Conservation (phyloP, 2,797 vertebrate genomes). For the Apodemus agrarius region DNA sequence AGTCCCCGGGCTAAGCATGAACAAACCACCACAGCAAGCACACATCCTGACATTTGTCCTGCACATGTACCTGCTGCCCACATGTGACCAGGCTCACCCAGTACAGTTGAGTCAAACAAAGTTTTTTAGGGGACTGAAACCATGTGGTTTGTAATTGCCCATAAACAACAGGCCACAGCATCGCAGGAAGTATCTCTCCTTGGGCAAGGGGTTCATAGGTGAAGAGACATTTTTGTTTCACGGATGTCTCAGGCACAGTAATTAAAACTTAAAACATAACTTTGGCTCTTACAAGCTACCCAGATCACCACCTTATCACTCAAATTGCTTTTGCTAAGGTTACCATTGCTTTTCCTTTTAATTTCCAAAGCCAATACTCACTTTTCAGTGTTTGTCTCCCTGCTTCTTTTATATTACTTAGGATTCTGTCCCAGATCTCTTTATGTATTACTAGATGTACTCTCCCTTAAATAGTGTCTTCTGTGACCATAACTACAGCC, state of each 20-base stretch:
- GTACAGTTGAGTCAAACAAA: background rate
- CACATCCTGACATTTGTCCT: background rate
- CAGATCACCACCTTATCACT: background rate
- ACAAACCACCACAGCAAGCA: background rate
- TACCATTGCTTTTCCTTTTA: background rate
- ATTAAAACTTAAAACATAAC: background rate
- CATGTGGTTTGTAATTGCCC: background rate
- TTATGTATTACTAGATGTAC: background rate
- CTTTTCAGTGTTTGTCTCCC: background rate
- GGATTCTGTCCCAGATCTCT: background rate
- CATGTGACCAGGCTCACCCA: background rate
- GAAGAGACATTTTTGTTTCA: background rate
- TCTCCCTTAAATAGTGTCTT: slow-evolving; percentile 28
- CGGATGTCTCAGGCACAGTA: background rate
- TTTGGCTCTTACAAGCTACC: background rate
- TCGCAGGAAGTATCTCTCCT: background rate
- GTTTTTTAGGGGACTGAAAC: background rate
- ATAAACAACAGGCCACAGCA: background rate
- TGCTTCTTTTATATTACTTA: slow-evolving; percentile 15
- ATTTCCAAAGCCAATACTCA: slow-evolving; percentile 18
- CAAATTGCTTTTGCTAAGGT: slow-evolving; percentile 41
- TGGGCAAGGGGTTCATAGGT: background rate
- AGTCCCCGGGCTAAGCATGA: background rate
- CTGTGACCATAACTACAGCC: background rate
- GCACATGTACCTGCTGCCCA: background rate